phyloP scores from a whole-genome alignment of 2,888 invertebrate species.

The Plebejus melissa region DNA sequence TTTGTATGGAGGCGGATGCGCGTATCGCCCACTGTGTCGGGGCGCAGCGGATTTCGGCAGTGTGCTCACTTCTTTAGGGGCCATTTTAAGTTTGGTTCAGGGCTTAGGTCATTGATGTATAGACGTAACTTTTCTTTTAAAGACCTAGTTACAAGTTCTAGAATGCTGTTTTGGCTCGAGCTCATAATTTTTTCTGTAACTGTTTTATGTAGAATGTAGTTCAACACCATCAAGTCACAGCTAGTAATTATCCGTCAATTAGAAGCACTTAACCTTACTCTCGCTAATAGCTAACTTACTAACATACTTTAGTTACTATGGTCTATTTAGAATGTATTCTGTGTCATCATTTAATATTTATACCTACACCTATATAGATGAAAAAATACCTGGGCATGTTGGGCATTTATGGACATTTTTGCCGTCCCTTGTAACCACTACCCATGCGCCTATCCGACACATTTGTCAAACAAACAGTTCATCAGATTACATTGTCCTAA shows the following conservation, averaged over 20 bases:
- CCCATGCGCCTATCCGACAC: background rate
- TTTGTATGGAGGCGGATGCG: too few relatives aligned
- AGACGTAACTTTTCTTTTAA: too few relatives aligned
- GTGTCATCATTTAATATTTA: background rate
- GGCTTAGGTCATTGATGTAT: too few relatives aligned
- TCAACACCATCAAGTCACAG: background rate
- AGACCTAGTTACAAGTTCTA: too few relatives aligned
- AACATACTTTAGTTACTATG: constrained; percentile 12
- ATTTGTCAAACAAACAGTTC: too few relatives aligned
- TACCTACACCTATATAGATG: background rate
- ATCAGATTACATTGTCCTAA: too few relatives aligned
- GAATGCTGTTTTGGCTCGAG: too few relatives aligned
- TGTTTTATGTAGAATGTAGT: background rate
- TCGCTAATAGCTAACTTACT: background rate
- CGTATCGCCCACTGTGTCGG: too few relatives aligned
- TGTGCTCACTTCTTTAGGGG: too few relatives aligned
- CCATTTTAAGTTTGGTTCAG: too few relatives aligned
- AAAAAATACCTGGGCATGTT: background rate
- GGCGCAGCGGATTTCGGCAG: too few relatives aligned
- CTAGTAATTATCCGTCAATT: constrained; percentile 1
- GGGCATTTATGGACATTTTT: background rate
- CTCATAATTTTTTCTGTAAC: background rate
- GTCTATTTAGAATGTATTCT: background rate
- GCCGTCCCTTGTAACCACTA: background rate
- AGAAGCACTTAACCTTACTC: constrained; percentile 1